These are phyloP conservation scores for Chrysina gloriosa DNA, from an alignment of 2,888 invertebrate genomes.

Conservation along the genomic window DNA sequence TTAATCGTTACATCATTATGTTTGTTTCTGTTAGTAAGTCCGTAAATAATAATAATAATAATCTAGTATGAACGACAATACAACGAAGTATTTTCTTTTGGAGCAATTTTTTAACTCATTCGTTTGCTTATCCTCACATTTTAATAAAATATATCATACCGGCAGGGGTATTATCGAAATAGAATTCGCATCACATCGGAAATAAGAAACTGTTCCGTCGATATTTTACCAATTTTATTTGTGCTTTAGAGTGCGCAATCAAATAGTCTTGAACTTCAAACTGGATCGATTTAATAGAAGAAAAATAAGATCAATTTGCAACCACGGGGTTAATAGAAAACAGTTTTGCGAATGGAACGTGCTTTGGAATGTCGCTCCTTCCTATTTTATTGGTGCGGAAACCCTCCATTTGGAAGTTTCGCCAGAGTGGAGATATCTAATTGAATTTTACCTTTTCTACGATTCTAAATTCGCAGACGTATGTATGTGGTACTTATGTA, in stretches of 20 bases:
- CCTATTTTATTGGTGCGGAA: constrained; percentile 26
- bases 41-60: too few relatives aligned
- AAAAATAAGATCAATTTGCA: constrained; percentile 25
- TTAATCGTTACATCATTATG: too few relatives aligned
- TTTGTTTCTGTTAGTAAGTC: too few relatives aligned
- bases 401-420: constrained; percentile 24
- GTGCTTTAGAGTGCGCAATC: neutral
- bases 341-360: constrained; percentile 30
- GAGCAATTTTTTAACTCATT: too few relatives aligned
- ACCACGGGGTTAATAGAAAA: constrained; percentile 34
- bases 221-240: constrained; percentile 25
- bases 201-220: neutral
- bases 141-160: too few relatives aligned
- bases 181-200: too few relatives aligned
- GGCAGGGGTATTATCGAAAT: too few relatives aligned
- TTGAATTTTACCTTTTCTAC: constrained; percentile 27
- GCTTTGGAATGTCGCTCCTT: constrained; percentile 15
- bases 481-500: neutral
- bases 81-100: too few relatives aligned
- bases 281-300: constrained; percentile 16
- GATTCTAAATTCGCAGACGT: constrained; percentile 9
- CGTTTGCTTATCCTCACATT: too few relatives aligned
- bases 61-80: too few relatives aligned
- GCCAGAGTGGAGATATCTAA: constrained; percentile 24
- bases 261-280: constrained; percentile 8